Evolutionary conservation across 2,888 invertebrate species (phyloP).

Genomic region (Rhamphomyia laevipes): DNA sequence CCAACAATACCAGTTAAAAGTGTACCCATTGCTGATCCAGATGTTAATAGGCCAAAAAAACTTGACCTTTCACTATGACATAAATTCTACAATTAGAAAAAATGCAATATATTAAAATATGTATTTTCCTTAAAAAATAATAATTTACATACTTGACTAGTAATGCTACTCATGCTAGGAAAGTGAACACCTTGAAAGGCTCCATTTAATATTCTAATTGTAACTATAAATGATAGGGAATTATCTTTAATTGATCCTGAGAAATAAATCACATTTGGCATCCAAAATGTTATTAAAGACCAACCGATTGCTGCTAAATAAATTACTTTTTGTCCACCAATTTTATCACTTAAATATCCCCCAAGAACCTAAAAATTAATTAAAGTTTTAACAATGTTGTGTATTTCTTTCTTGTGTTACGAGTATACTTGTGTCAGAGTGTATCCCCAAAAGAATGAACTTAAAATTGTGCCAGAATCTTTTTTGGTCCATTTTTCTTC

Average conservation of each 20-base stretch:
- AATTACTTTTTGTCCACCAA: conserved; percentile 54
- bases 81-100: conserved; percentile 37
- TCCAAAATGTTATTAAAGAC: conserved; percentile 43
- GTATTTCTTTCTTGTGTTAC: too few species aligned
- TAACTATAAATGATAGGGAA: conserved; percentile 45
- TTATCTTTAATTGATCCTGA: conserved; percentile 29
- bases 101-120: neutral
- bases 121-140: too few species aligned
- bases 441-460: conserved; percentile 65
- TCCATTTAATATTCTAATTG: conserved; percentile 48
- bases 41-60: conserved; percentile 52
- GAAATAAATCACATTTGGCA: conserved; percentile 43
- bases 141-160: conserved; percentile 39
- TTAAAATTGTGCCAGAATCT: conserved; percentile 55
- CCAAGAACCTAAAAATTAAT: conserved; percentile 34
- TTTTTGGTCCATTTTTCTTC: conserved; percentile 57
- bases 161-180: conserved; percentile 57
- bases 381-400: neutral
- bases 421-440: conserved; percentile 46
- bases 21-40: conserved; percentile 51
- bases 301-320: conserved; percentile 48
- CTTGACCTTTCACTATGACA: conserved; percentile 50
- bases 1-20: conserved; percentile 54
- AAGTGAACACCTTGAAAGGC: conserved; percentile 57
- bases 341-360: conserved; percentile 45